phyloP scores from a whole-genome alignment of 2,797 vertebrate genomes.

The Momotus momota region DNA sequence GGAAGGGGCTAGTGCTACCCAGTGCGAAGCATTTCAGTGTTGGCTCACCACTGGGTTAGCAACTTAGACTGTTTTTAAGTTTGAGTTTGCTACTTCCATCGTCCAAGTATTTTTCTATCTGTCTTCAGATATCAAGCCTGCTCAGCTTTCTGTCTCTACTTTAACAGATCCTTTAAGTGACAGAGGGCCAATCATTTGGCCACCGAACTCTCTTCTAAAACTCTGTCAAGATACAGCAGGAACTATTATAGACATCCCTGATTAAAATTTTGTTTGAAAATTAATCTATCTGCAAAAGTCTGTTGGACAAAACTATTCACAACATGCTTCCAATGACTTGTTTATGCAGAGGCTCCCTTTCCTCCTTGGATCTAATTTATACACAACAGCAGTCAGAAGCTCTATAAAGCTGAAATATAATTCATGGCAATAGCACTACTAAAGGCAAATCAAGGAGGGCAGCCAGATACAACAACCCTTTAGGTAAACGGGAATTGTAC shows the following conservation, averaged over 20 bases:
- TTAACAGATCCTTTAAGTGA: not conserved
- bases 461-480: not conserved
- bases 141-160: not conserved
- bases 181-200: not conserved
- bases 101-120: not conserved
- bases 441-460: not conserved
- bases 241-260: not conserved
- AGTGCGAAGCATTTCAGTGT: not conserved
- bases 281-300: not conserved
- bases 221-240: conserved; percentile 1
- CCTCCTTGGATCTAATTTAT: not conserved
- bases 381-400: not conserved
- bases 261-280: conserved; percentile 30
- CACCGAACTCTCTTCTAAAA: not conserved
- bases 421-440: not conserved
- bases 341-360: not conserved
- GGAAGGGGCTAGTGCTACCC: not conserved
- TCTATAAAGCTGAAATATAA: not conserved
- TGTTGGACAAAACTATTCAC: not conserved
- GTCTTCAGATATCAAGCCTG: not conserved
- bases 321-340: not conserved
- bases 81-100: not conserved
- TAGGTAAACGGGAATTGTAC: not conserved
- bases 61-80: not conserved
- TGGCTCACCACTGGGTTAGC: not conserved